Base-by-base conservation (phyloP, 2,797 vertebrate species). In the Clarias platycephalus region DNA sequence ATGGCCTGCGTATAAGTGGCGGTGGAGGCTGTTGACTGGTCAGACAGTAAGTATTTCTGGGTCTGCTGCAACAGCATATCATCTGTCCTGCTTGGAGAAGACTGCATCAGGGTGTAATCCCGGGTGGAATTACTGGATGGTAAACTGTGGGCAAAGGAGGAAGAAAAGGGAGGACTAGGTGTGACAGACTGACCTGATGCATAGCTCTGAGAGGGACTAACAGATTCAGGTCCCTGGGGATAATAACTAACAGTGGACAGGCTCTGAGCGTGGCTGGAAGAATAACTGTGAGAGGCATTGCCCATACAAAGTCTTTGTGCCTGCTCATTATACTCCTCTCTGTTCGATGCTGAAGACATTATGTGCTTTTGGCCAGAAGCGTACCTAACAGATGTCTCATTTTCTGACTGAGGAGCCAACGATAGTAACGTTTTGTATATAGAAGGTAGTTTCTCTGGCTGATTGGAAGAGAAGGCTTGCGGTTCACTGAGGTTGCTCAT, bases 251-350 rank as follows among this genome's bases (percentile, higher is more conserved):
- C 95, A 90, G 95, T 94, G 90, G 97, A 94, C 92, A 97, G 92
- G 93, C 94, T 96, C 96, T 98, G 97, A 96, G 97, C 95, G 87
- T 97, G 97, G 92, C 94, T 94, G 85, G 97, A 94, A 91, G 96
- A 93, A 86, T 96, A 99, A 91, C 91, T 97, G 90, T 97, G 97
- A 86, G 97, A 95, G 57, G 96, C 95, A 92, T 91, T 97, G 85
- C 93, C 96, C 87, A 96, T 95, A 94, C 97, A 95, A 79, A 97
- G 93, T 90, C 94, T 95, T 92, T 97, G 96, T 49, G 96, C 94
- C 90, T 97, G 97, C 90, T 93, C 91, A 91, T 95, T 94, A 86
- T 97, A 99, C 88, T 94, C 95, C 67, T 95, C 95, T 88, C 90
- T 94, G 89, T 94, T 95, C 83, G 91, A 91, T 90, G 95, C 95